Percentiles rank a stretch among this genome's conserved stretches.
phyloP scores from a whole-genome alignment of 2,113 vertebrate genomes.

The Ochotona princeps region DNA sequence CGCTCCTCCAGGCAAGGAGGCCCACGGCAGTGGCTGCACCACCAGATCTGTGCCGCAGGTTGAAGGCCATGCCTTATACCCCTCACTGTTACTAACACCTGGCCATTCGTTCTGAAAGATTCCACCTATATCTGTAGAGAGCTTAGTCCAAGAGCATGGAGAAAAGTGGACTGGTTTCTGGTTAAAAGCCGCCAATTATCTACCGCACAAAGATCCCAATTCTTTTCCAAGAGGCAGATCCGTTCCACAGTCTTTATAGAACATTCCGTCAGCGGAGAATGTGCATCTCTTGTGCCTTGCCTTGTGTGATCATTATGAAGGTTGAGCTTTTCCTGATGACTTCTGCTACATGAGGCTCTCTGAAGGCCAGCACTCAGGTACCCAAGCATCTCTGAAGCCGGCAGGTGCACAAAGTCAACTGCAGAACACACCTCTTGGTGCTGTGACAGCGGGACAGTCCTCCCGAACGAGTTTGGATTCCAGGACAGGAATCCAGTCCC shows the following conservation, averaged over 20 bases:
- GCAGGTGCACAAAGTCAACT: conserved; percentile 35
- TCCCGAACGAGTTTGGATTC: background rate
- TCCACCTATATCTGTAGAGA: background rate
- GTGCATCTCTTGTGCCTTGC: conserved; percentile 79
- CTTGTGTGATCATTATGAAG: conserved; percentile 77
- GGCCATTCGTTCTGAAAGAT: background rate
- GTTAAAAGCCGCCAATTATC: conserved; percentile 75
- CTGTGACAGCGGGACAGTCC: background rate
- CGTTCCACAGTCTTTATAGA: conserved; percentile 86
- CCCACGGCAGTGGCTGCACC: background rate
- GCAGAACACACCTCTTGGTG: background rate
- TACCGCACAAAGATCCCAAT: conserved; percentile 71
- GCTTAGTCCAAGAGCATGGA: background rate
- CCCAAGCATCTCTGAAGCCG: conserved; percentile 75
- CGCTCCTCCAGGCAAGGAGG: no score
- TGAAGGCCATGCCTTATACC: background rate
- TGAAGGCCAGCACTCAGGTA: conserved; percentile 84
- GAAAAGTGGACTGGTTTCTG: background rate
- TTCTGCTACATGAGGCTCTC: conserved; percentile 78
- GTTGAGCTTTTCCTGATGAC: conserved; percentile 83
- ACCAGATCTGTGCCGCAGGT: background rate
- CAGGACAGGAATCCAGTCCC: background rate
- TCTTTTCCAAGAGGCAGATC: conserved; percentile 83
- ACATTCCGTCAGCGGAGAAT: conserved; percentile 84
- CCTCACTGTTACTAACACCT: background rate